Evolutionary conservation across 2,113 vertebrate species (phyloP), one percentile per base, ranked within the genome.

Genomic region (Plotosus lineatus): DNA sequence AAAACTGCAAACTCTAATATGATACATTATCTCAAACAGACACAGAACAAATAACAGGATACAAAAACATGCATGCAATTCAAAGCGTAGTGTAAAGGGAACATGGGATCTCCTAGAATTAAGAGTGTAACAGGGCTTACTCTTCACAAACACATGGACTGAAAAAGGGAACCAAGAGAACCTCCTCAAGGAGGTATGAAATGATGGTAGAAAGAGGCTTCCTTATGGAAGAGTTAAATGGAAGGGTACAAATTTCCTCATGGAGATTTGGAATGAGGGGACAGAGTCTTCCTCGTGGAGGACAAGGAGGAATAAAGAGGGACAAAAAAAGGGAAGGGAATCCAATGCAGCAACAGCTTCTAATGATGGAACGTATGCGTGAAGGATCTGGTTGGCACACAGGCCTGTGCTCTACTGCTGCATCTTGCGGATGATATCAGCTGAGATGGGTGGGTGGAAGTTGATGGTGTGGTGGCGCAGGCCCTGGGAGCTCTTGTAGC

Each of bases 401-500:
- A 75, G 90, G 91, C 94, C 94, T 38, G n/a, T n/a, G 26, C 71
- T 88, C 95, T 95, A 98, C 93, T 96, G 96, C 94, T 97, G 96
- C 95, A 98, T 95, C 94, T 98, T 99, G 88, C 96, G 95, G 91
- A 98, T 95, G 84, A 97, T 94, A 91, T 99, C 97, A 50, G 95
- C 94, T 42, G 96, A 96, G 93, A 98, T 92, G 14, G 97, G 97
- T 46, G 98, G 97, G 77, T 99, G 98, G 92, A 99, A 99, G 87
- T 98, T 99, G 95, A 99, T 98, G 94, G 98, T 99, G 92, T 99
- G 98, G 92, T 99, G 98, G 88, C 97, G 94, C 92, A 99, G 95
- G 86, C 98, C 98, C 94, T 99, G 98, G 87, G 97, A 97, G 89
- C 97, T 99, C 95, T 99, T 99, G 95, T 99, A 99, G 95, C 98